Evolutionary conservation across 1,140 invertebrate genomes (phyloP), one percentile per base, ranked within the genome.

Genomic region (Vollenhovia emeryi): DNA sequence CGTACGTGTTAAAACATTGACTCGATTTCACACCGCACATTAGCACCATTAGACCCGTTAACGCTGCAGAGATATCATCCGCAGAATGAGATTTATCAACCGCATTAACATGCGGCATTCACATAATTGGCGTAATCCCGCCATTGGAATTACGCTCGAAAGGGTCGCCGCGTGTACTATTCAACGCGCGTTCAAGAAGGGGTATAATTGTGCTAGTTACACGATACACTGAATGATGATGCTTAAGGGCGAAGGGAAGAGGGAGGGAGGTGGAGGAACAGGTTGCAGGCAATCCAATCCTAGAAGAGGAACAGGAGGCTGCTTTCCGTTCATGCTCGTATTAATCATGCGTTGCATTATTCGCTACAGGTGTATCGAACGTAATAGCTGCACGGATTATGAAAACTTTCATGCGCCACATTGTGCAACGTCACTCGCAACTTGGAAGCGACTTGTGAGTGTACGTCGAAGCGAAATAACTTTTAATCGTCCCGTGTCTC

Each of bases 191-290:
- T 48, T 21, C 50, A 43, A 79, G 76, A 59, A 68, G 59, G 27
- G 48, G n/a, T 57, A 64, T 80, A 82, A 86, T 87, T 68, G 57
- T 43, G 21, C 50, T 24, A 60, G 66, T 87, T 87, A 80, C 50
- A 6, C 11, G 50, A 74, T 36, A 86, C 84, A 86, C 86, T 87
- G 55, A 86, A 30, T 52, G 64, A 78, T 50, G 64, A 85, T 36
- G 64, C 66, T 21, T 18, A 57, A 60, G 21, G 13, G 40, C 40
- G 30, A 48, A 50, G 15, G n/a, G 45, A 6, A n/a, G 30, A 36
- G 76, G 21, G 24, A 36, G 9, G 50, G 8, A 15, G 24, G n/a
- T 33, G 11, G 43, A 78, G 66, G 6, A 45, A 45, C 62, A 43
- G n/a, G n/a, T 52, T 66, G 60, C 48, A n/a, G 21, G 74, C 40